Base-by-base conservation (phyloP, 2,113 vertebrate genomes). In the Pygoscelis antarcticus region DNA sequence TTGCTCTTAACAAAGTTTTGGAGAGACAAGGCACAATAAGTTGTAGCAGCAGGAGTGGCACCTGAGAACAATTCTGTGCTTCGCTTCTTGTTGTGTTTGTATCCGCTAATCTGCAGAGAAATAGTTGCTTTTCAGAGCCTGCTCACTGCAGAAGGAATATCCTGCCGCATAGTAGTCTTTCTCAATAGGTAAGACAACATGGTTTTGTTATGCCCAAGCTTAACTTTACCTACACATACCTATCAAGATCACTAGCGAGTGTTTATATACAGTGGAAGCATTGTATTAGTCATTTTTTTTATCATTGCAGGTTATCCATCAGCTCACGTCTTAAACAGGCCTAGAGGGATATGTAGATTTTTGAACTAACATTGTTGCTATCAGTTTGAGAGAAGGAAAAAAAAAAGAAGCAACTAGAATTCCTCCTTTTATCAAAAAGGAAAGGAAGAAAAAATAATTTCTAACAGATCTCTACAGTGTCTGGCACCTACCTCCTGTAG, bases 401-500 rank as follows among this genome's bases (percentile, higher is more conserved):
- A 38, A 19, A 49, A 68, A 42, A 42, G 13, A 74, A 36, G 34
- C 16, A 17, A 7, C n/a, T 54, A 65, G 42, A 66, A 87, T 40
- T 61, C 9, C 32, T 66, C 17, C 49, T 70, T 83, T 57, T 90
- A 16, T 60, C 38, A 64, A 47, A 79, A 75, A 30, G 13, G 68
- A 55, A 74, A 83, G 13, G 16, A 90, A 83, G 42, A 42, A 77
- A 74, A 65, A 82, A 23, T 4, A 74, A 68, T 21, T 60, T 74
- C 13, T 57, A 83, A 38, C 21, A 42, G 25, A 72, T 21, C 8
- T 55, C 11, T 72, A 7, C 2, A 2, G 13, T 66, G 40, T 78
- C 66, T 84, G 86, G 46, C 70, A 96, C 99, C 96, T 98, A 99
- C 98, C 98, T 97, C 93, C 98, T 92, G 94, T 98, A 98, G 51